These are phyloP conservation scores for Bungarus multicinctus DNA, from an alignment of 2,113 vertebrate genomes.

Conservation along the genomic window DNA sequence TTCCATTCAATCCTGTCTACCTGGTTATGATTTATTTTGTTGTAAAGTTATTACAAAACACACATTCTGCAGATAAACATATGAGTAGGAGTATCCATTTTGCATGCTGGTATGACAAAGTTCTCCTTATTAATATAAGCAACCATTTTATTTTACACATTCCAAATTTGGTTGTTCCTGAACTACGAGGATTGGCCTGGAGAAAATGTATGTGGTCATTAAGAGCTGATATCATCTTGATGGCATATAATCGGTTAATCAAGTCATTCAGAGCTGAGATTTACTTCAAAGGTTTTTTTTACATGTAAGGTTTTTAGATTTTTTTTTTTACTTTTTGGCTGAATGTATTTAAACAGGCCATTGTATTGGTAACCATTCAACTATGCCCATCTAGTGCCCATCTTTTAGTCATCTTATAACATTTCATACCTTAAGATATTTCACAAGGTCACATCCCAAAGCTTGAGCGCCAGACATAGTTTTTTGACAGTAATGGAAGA, in stretches of 20 bases:
- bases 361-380: not conserved
- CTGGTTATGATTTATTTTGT: not conserved
- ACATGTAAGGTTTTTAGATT: not conserved
- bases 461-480: conserved; percentile 75
- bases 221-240: not conserved
- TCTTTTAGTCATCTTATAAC: not conserved
- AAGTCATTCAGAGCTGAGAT: not conserved
- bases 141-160: not conserved
- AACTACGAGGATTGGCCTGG: not conserved
- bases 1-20: not conserved
- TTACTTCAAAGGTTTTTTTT: not conserved
- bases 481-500: conserved; percentile 95
- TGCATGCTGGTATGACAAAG: not conserved
- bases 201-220: not conserved
- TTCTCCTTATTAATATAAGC: not conserved
- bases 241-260: not conserved
- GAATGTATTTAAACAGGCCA: not conserved
- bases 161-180: not conserved
- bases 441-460: conserved; percentile 88
- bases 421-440: conserved; percentile 92
- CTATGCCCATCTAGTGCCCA: not conserved
- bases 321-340: not conserved
- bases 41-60: not conserved
- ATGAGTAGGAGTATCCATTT: not conserved
- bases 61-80: not conserved